A percentile compares a stretch with the other conserved stretches of the same genome.
phyloP scores from a whole-genome alignment of 35 echinoderm and acorn worm species.

The Apostichopus parvimensis region DNA sequence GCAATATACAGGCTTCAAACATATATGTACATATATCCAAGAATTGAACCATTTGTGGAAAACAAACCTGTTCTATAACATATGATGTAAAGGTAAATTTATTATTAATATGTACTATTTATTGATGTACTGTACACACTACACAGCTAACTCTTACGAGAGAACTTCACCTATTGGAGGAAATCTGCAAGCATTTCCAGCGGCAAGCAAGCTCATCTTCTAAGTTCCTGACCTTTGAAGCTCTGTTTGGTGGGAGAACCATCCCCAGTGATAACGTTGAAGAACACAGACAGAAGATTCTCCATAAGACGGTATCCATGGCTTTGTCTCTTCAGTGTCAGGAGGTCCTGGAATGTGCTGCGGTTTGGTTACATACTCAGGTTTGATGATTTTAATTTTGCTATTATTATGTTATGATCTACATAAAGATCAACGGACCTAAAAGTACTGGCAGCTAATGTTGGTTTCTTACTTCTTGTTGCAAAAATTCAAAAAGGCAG shows the following conservation, averaged over 20 bases:
- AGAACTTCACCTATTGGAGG: slow-evolving; percentile 43
- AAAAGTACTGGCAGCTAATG: too few relatives aligned
- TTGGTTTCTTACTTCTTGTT: too few relatives aligned
- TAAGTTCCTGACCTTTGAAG: slow-evolving; percentile 38
- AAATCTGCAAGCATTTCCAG: slow-evolving; percentile 39
- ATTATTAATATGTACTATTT: neutral
- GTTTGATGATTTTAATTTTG: neutral
- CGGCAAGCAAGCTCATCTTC: neutral
- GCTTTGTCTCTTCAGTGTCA: slow-evolving; percentile 41
- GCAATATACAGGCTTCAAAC: too few relatives aligned
- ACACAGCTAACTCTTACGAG: slow-evolving; percentile 25
- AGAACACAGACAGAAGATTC: slow-evolving; percentile 49
- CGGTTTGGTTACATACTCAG: slow-evolving; percentile 39
- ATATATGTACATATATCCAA: too few relatives aligned
- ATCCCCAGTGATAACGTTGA: slow-evolving; percentile 46
- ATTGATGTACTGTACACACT: neutral
- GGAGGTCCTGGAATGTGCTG: slow-evolving; percentile 46
- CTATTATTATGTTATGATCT: neutral
- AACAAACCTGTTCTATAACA: too few relatives aligned
- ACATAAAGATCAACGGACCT: too few relatives aligned
- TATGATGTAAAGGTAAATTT: too few relatives aligned
- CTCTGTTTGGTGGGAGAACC: slow-evolving; percentile 35
- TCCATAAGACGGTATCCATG: slow-evolving; percentile 29
- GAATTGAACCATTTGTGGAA: too few relatives aligned
- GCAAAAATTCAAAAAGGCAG: too few relatives aligned